Evolutionary conservation across 2,797 vertebrate genomes (phyloP), one percentile per base, ranked within the genome.

Genomic region (Cercopithecus hamlyni): DNA sequence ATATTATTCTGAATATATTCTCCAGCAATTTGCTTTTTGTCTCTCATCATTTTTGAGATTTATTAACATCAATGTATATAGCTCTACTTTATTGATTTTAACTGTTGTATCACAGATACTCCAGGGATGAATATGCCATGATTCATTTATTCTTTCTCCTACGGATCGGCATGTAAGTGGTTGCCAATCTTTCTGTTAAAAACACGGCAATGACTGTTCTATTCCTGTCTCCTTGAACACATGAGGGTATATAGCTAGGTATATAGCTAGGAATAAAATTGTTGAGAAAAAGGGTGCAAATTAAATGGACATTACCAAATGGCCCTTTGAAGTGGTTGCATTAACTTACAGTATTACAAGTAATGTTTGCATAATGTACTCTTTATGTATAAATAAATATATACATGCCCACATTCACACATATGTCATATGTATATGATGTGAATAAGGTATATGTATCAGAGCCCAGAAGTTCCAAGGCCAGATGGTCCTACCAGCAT

Each of bases 281-380:
- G n/a, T 41, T 75, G 26, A 36, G 55, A 83, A 39, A 92, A 82
- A 81, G 85, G 58, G 19, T 58, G 3, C 41, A 77, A 82, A 92
- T 95, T 94, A 89, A 24, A 43, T 75, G 17, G 58, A 50, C 88
- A 80, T 92, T 80, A 88, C 41, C 52, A 91, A 92, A 73, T 84
- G 26, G 33, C 19, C 57, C n/a, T 90, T 88, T 30, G 55, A 55
- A 87, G 58, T 87, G 41, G 24, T 45, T 55, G 14, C 77, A 24
- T 45, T 73, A 61, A 61, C 17, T 84, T 84, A 80, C 1, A 64
- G 19, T 43, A 48, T 72, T 67, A 58, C 20, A 45, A 50, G 19
- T 57, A 88, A 95, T 77, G 26, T 72, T 70, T 27, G 4, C 30
- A 15, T 58, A 70, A 72, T 79, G 4, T 88, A 81, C 22, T 58